These are phyloP conservation scores for Pangasius sanitwongsei DNA, from an alignment of 2,797 vertebrate genomes.

Conservation along the genomic window DNA sequence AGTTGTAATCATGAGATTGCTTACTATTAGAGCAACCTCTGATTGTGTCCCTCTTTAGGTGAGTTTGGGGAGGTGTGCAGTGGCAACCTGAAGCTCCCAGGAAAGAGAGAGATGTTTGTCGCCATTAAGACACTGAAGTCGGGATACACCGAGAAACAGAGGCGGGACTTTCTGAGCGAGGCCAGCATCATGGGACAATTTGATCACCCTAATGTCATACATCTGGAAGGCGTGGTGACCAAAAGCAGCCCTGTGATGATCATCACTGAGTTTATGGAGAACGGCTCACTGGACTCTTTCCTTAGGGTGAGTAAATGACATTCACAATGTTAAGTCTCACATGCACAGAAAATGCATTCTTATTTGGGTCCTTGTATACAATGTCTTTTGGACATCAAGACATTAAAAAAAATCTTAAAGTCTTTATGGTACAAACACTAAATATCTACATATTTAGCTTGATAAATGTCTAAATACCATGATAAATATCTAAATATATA, in stretches of 20 bases:
- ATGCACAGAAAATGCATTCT: background rate
- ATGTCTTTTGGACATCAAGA: background rate
- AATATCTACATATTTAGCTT: background rate
- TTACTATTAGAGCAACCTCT: slow-evolving; percentile 16
- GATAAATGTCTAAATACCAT: too few species aligned
- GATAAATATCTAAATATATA: background rate
- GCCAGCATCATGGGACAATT: slow-evolving; percentile 99
- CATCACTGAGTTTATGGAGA: slow-evolving; percentile 99
- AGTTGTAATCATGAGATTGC: background rate
- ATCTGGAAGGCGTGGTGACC: slow-evolving; percentile 96
- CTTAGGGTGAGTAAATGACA: slow-evolving; percentile 80
- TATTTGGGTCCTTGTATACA: background rate
- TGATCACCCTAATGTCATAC: slow-evolving; percentile 97
- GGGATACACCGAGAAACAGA: slow-evolving; percentile 96
- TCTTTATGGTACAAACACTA: background rate
- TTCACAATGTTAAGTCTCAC: slow-evolving; percentile 3
- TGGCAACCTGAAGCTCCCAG: slow-evolving; percentile 94
- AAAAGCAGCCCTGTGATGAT: slow-evolving; percentile 98
- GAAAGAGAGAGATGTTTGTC: slow-evolving; percentile 96
- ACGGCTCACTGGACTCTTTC: slow-evolving; percentile 95
- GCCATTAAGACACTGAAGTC: slow-evolving; percentile 98
- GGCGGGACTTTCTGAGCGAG: slow-evolving; percentile 94
- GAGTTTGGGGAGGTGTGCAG: slow-evolving; percentile 99
- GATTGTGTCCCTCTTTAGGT: slow-evolving; percentile 71
- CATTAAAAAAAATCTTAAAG: background rate